Conservation (phyloP, 2,797 vertebrate genomes). For the Myripristis jacobus region DNA sequence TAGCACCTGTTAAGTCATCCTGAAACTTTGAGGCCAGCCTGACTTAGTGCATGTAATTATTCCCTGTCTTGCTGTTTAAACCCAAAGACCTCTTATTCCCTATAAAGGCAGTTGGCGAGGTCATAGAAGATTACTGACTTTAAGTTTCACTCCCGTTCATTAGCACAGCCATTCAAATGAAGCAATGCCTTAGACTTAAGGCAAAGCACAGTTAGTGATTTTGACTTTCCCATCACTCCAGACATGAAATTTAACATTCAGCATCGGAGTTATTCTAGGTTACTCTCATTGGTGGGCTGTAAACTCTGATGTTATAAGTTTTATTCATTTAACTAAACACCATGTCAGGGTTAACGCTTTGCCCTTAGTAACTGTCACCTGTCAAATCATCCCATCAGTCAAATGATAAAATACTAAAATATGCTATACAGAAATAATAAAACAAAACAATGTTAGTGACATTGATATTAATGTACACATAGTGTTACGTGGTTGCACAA, state of each 20-base stretch:
- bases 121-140: slow-evolving; percentile 67
- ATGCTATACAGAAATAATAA: too few species aligned
- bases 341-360: background rate
- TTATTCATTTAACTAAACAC: slow-evolving; percentile 14
- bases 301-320: background rate
- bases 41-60: slow-evolving; percentile 77
- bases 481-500: too few species aligned
- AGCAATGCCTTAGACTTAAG: slow-evolving; percentile 30
- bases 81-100: slow-evolving; percentile 55
- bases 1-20: slow-evolving; percentile 78
- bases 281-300: background rate
- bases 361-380: slow-evolving; percentile 22
- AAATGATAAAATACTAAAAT: slow-evolving; percentile 13
- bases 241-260: background rate
- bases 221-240: slow-evolving; percentile 18
- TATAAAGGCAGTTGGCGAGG: slow-evolving; percentile 56
- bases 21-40: slow-evolving; percentile 69
- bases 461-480: too few species aligned
- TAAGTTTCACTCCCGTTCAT: slow-evolving; percentile 49
- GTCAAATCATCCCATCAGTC: slow-evolving; percentile 30
- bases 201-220: slow-evolving; percentile 4
- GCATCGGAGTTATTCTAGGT: background rate
- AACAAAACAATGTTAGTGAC: too few species aligned
- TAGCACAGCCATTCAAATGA: slow-evolving; percentile 55
- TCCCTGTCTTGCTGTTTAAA: slow-evolving; percentile 62